Evolutionary conservation across 2,797 vertebrate genomes (phyloP).

Genomic region (Manis crassicaudata): DNA sequence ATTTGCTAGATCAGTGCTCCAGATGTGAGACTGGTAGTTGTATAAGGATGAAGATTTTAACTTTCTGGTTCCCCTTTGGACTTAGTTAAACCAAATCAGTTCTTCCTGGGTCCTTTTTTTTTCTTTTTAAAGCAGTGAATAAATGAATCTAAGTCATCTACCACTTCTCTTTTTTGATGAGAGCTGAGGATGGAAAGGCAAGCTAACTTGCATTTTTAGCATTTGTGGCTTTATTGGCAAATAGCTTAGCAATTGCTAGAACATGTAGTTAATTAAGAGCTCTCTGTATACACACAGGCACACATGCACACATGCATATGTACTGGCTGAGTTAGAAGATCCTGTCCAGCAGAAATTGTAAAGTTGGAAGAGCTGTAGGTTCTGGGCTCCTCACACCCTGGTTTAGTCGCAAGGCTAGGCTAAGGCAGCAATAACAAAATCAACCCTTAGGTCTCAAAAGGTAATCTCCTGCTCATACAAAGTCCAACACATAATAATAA

Average conservation of each 20-base stretch:
- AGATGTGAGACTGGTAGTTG: neutral
- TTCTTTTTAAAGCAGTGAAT: slow-evolving; percentile 5
- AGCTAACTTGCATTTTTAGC: neutral
- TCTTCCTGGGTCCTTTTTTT: neutral
- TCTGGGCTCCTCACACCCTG: neutral
- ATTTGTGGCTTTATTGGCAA: slow-evolving; percentile 14
- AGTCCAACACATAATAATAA: neutral
- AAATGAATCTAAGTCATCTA: neutral
- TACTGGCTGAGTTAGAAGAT: neutral
- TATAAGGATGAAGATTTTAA: slow-evolving; percentile 41
- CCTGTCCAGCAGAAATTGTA: neutral
- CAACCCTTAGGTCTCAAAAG: neutral
- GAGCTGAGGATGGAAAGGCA: neutral
- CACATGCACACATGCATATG: neutral
- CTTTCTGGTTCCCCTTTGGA: neutral
- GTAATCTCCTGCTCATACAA: neutral
- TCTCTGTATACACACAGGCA: neutral
- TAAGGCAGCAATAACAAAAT: neutral
- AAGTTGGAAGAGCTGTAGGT: neutral
- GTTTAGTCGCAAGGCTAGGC: neutral
- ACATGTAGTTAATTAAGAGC: neutral
- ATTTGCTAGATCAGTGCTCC: slow-evolving; percentile 4
- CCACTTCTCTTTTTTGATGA: neutral
- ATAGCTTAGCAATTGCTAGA: neutral
- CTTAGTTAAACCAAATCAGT: slow-evolving; percentile 7